These are phyloP conservation scores for Nomada ruficornis DNA, from an alignment of 2,888 invertebrate genomes.

Conservation along the genomic window DNA sequence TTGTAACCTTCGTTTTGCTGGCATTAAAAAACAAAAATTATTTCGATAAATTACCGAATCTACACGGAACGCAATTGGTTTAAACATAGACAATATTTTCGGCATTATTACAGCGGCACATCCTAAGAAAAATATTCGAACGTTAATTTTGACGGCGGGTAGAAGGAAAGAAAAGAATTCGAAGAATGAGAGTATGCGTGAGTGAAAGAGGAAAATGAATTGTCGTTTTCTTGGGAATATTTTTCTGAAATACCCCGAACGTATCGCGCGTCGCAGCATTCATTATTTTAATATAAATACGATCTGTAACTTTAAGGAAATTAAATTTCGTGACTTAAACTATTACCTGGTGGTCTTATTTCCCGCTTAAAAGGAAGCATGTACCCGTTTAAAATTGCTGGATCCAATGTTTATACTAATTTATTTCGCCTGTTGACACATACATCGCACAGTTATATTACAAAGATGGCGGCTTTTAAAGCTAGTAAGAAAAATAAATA, in stretches of 20 bases:
- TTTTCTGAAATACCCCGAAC: slow-evolving; percentile 34
- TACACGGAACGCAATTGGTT: background rate
- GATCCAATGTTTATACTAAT: slow-evolving; percentile 2
- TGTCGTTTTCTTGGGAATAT: slow-evolving; percentile 30
- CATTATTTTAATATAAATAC: slow-evolving; percentile 51
- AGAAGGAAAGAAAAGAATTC: background rate
- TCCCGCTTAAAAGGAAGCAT: background rate
- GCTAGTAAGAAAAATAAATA: slow-evolving; percentile 51
- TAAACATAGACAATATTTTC: slow-evolving; percentile 31
- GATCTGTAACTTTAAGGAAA: slow-evolving; percentile 39
- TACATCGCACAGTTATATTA: slow-evolving; percentile 48
- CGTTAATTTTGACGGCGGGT: slow-evolving; percentile 5
- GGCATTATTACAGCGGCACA: slow-evolving; percentile 22
- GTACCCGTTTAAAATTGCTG: background rate
- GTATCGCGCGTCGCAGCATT: slow-evolving; percentile 23
- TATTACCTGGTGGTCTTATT: background rate
- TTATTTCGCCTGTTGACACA: slow-evolving; percentile 24
- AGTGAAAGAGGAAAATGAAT: slow-evolving; percentile 1
- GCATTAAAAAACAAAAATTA: background rate
- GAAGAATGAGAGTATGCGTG: slow-evolving; percentile 22
- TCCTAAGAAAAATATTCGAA: slow-evolving; percentile 6
- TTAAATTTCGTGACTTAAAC: slow-evolving; percentile 44
- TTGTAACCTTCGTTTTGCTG: background rate
- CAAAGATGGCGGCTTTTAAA: slow-evolving; percentile 44
- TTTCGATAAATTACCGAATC: background rate